Base-by-base conservation (phyloP, 2,797 vertebrate species). In the Micropoecilia bifurca region DNA sequence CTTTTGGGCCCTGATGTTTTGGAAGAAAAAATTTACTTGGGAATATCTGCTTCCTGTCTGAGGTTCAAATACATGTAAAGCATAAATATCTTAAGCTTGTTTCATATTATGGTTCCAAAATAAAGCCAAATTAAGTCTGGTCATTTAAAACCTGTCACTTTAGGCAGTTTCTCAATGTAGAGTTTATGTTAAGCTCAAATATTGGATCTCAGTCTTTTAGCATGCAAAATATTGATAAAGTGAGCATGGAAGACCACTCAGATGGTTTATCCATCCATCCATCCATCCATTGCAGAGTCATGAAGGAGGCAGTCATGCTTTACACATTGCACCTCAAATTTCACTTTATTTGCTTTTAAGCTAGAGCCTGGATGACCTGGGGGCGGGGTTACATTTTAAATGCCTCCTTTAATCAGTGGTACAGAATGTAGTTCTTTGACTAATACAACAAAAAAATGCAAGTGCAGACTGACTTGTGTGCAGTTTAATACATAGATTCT, bases 401-500 rank as follows among this genome's bases (percentile, higher is more conserved):
- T 1, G 2, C 61, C 61, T 36, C 16, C 33, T 66, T 66, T 20
- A 39, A 36, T 66, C 36, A 4, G 30, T 20, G 6, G 59, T 5
- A 63, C 25, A 8, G 33, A 63, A 8, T 63, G 6, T 36, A 63
- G 61, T 6, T 63, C 39, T 69, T n/a, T 43, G 10, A 69, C 18
- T 59, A 59, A 59, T 12, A 25, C 9, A 22, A 39, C 63, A 43
- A 69, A 4, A 33, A 33, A 61, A 28, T 61, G 14, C 33, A 36
- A 39, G 63, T 39, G 18, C 7, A 1, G 14, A 16, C n/a, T 46
- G 43, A 71, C 12, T n/a, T 43, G 63, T 39, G 33, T 68, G 66
- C 18, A 43, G 4, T 25, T 1, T 41, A 12, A 69, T 69, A 91
- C 73, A 72, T 83, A 80, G 83, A 46, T 84, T 30, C 50, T 63